phyloP scores from a whole-genome alignment of 2,888 invertebrate genomes.

The Epirrhoe tristata region DNA sequence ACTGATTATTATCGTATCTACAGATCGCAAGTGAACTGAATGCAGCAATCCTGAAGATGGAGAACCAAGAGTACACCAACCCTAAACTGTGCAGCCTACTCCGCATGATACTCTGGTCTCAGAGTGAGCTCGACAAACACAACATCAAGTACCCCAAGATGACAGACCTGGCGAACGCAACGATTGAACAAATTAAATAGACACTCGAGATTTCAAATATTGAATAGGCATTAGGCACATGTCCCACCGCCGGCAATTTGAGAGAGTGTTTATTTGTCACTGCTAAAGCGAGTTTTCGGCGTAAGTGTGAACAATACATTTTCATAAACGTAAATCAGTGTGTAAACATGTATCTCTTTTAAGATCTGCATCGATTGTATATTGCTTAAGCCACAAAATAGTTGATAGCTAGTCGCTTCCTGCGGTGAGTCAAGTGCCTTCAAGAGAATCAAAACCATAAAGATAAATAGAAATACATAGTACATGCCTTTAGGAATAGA shows the following conservation, averaged over 20 bases:
- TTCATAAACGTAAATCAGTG: too few relatives aligned
- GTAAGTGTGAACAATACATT: too few relatives aligned
- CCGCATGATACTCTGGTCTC: slow-evolving; percentile 97
- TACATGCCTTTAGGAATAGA: not conserved
- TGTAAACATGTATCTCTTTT: too few relatives aligned
- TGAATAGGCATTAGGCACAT: too few relatives aligned
- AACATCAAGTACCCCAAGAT: slow-evolving; percentile 98
- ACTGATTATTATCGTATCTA: slow-evolving; percentile 4
- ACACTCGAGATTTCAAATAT: not conserved
- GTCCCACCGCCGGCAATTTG: too few relatives aligned
- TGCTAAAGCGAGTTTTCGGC: too few relatives aligned
- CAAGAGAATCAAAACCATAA: not conserved
- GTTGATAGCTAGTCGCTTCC: too few relatives aligned
- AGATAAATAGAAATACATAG: not conserved
- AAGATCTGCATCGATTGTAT: too few relatives aligned
- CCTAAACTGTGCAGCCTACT: slow-evolving; percentile 96
- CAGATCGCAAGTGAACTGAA: slow-evolving; percentile 98
- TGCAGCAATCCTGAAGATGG: slow-evolving; percentile 97
- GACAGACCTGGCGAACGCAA: slow-evolving; percentile 95
- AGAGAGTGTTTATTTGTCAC: too few relatives aligned
- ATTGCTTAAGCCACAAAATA: too few relatives aligned
- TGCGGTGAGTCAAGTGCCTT: too few relatives aligned
- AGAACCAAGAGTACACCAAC: slow-evolving; percentile 95
- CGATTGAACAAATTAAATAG: slow-evolving; percentile 90
- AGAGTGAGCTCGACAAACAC: slow-evolving; percentile 97